phyloP scores from a whole-genome alignment of 2,888 invertebrate species.

The Pristionchus mayeri region DNA sequence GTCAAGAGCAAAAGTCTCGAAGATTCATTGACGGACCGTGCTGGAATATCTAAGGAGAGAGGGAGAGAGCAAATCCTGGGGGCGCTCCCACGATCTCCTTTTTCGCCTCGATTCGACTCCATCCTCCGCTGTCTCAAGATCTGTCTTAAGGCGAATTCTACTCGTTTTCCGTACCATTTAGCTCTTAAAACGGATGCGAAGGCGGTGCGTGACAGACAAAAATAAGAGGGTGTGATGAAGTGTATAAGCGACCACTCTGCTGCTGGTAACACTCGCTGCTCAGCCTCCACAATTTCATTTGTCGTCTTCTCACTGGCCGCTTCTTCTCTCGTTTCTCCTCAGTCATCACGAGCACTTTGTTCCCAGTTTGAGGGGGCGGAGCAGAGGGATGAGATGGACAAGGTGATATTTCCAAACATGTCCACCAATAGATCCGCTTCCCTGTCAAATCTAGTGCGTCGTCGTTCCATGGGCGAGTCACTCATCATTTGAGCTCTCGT shows the following conservation, averaged over 20 bases:
- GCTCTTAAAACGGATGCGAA: conserved; percentile 10
- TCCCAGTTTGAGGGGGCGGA: background rate
- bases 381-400: too few species aligned
- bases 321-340: background rate
- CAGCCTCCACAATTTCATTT: conserved; percentile 37
- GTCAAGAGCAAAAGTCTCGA: background rate
- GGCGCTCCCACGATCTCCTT: background rate
- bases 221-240: background rate
- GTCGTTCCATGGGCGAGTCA: background rate
- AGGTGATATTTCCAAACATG: too few species aligned
- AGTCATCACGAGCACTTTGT: conserved; percentile 34
- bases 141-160: background rate
- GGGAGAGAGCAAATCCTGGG: too few species aligned
- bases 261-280: conserved; percentile 12
- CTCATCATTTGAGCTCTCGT: conserved; percentile 18
- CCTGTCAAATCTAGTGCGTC: conserved; percentile 21
- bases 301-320: background rate
- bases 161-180: conserved; percentile 20
- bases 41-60: background rate
- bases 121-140: background rate
- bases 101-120: background rate
- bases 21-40: background rate
- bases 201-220: background rate
- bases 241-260: background rate
- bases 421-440: background rate